Evolutionary conservation across 2,888 invertebrate genomes (phyloP).

Genomic region (Hylaea fasciaria): DNA sequence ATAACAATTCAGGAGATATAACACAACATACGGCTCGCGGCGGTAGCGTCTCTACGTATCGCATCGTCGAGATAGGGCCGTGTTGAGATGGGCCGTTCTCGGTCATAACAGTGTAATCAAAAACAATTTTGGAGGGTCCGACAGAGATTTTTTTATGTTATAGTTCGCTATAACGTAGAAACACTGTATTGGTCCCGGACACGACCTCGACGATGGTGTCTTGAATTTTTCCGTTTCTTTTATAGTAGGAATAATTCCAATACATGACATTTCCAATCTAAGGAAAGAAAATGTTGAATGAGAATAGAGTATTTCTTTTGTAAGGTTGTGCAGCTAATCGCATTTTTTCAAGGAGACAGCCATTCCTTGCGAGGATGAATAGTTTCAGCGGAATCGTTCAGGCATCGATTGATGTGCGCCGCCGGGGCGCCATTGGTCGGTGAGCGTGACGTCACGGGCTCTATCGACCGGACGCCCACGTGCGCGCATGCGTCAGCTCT

Average conservation of each 20-base stretch:
- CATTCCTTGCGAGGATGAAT: slow-evolving; percentile 29
- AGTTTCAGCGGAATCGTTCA: slow-evolving; percentile 58
- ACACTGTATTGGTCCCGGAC: not conserved
- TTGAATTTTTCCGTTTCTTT: too few relatives aligned
- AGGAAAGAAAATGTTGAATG: too few relatives aligned
- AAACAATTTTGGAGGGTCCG: slow-evolving; percentile 4
- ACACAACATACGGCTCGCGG: slow-evolving; percentile 35
- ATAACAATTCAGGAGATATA: slow-evolving; percentile 60
- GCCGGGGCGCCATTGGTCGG: slow-evolving; percentile 76
- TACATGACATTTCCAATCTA: too few relatives aligned
- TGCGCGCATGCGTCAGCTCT: slow-evolving; percentile 72
- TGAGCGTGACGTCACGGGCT: slow-evolving; percentile 71
- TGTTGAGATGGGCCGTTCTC: not conserved
- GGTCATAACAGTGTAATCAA: slow-evolving; percentile 3
- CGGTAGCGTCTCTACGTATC: slow-evolving; percentile 24
- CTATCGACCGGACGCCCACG: slow-evolving; percentile 79
- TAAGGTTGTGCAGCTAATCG: too few relatives aligned
- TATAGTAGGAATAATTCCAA: too few relatives aligned
- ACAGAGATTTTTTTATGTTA: not conserved
- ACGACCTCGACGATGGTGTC: too few relatives aligned
- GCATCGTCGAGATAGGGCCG: slow-evolving; percentile 20
- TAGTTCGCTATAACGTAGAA: not conserved
- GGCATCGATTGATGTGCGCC: slow-evolving; percentile 76
- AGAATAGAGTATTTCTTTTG: too few relatives aligned
- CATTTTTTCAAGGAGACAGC: slow-evolving; percentile 11